Evolutionary conservation across 2,113 vertebrate genomes (phyloP).

Genomic region (Melozone crissalis): DNA sequence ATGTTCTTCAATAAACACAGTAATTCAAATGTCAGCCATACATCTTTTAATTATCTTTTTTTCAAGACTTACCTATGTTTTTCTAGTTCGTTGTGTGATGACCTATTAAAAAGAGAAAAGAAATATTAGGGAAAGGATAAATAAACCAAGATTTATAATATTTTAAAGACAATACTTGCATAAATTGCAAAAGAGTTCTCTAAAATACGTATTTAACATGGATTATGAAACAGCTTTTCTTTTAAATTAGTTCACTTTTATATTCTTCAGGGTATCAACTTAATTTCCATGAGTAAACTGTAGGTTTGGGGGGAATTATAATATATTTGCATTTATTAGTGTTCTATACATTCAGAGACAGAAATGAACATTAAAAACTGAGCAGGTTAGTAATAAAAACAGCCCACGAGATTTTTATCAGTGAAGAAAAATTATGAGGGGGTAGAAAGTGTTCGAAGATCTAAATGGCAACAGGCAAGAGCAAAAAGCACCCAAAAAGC

Average conservation of each 20-base stretch:
- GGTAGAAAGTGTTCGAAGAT: conserved; percentile 10
- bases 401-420: conserved; percentile 26
- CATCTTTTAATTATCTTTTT: not conserved
- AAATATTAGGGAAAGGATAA: conserved; percentile 8
- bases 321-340: conserved; percentile 54
- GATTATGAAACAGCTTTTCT: conserved; percentile 17
- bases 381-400: conserved; percentile 49
- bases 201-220: not conserved
- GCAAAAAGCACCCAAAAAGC: conserved; percentile 14
- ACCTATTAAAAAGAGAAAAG: conserved; percentile 83
- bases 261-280: conserved; percentile 33
- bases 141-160: not conserved
- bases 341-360: conserved; percentile 33
- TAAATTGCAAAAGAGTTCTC: not conserved
- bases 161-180: not conserved
- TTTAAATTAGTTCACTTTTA: conserved; percentile 27
- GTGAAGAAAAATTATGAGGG: conserved; percentile 35
- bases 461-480: not conserved
- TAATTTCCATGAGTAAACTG: conserved; percentile 49
- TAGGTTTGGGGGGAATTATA: conserved; percentile 20
- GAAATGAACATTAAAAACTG: conserved; percentile 20
- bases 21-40: not conserved
- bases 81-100: conserved; percentile 98
- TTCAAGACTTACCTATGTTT: conserved; percentile 91
- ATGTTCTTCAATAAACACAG: not conserved